Base-by-base conservation (phyloP, 2,797 vertebrate genomes). In the Notolepis coatsorum region DNA sequence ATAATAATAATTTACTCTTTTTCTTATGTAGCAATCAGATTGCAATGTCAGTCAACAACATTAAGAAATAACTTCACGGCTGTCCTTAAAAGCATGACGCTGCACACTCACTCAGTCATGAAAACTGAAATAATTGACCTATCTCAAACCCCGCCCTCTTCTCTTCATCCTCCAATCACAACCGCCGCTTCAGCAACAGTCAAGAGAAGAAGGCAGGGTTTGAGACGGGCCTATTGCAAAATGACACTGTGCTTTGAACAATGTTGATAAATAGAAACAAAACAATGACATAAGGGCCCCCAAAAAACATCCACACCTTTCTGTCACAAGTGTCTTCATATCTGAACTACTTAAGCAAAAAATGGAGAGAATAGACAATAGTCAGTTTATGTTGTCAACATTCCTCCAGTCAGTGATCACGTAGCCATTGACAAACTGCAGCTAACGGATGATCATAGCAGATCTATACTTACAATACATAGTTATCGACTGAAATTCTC, bases 321-420 rank as follows among this genome's bases (percentile, higher is more conserved):
- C 48, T 50, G 55, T 63, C 68, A 67, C 53, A 13, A 50, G 25
- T 21, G 6, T 45, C 25, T 55, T 58, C 4, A 33, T 37, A 33
- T 67, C 33, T 64, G 46, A 43, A 55, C 30, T 54, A 50, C 39
- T 58, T 52, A 62, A 53, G 52, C 57, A 62, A 54, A 47, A 6
- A 54, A 41, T 48, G 31, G 28, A 62, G 61, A 69, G 12, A 75
- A 61, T 58, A 68, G 53, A 73, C 61, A 66, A 46, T 78, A 66
- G 49, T 78, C 66, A 60, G 56, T 33, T 33, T 51, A 52, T 65
- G 45, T 55, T 59, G 41, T 51, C 49, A 51, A 63, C 61, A 56
- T 71, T 68, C 56, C 61, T 64, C 67, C 52, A 54, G 50, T 37
- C 33, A 33, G 6, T 8, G 7, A 58, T 61, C 48, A 57, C 33